Evolutionary conservation across 2,113 vertebrate species (phyloP).

Genomic region (Halichoerus grypus): DNA sequence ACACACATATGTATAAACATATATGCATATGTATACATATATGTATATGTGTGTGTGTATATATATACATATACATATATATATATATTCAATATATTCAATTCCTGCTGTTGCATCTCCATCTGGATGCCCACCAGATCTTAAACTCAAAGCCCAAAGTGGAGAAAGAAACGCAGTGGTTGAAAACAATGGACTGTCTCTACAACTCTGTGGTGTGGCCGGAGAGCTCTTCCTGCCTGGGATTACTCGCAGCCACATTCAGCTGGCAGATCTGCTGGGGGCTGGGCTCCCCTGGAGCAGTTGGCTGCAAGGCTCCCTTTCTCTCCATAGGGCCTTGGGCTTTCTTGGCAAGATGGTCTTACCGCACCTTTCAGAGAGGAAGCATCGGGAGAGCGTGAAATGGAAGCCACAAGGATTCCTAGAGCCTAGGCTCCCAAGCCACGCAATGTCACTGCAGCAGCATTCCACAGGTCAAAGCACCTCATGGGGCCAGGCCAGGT

Average conservation of each 20-base stretch:
- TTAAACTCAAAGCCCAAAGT: slow-evolving; percentile 42
- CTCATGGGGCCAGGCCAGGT: neutral
- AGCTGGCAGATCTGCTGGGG: neutral
- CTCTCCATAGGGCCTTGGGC: neutral
- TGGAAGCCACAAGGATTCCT: neutral
- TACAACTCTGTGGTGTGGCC: neutral
- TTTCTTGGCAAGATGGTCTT: neutral
- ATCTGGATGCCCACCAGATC: slow-evolving; percentile 4
- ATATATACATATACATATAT: neutral
- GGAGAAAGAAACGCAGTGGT: slow-evolving; percentile 41
- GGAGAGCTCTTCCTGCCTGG: neutral
- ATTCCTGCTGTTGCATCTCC: neutral
- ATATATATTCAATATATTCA: neutral
- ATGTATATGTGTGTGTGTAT: neutral
- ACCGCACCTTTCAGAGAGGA: neutral
- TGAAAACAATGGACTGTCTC: neutral
- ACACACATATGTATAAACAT: neutral
- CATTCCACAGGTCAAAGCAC: neutral
- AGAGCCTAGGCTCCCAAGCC: neutral
- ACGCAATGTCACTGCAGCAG: neutral
- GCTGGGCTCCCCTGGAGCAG: neutral
- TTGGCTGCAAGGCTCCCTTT: neutral
- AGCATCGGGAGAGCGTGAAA: neutral
- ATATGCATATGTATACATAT: neutral
- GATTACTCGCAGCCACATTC: neutral